Evolutionary conservation across 2,888 invertebrate genomes (phyloP), one percentile per base, ranked within the genome.

Genomic region (Ceramica pisi): DNA sequence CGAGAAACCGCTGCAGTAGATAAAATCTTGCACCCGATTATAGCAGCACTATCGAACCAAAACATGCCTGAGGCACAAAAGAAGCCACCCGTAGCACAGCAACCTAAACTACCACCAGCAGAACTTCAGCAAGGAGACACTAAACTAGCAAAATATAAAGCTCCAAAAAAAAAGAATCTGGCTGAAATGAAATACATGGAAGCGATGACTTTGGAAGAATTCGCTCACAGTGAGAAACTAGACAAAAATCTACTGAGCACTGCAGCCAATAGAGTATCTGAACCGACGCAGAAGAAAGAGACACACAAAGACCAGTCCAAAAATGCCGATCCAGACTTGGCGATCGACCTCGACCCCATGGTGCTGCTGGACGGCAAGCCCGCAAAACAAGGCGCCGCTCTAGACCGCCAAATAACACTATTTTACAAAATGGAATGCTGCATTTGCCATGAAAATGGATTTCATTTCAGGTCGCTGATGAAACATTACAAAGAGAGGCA

Each of bases 391-490:
- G 96, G 96, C 1, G 83, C 91, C 0, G 95, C 92, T 12, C 84
- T 96, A 61, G 96, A 96, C 78, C 93, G 90, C 83, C 96, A 96
- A 83, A 95, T 96, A 83, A 94, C 94, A 2, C 84, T 95, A 7
- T 96, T 96, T 82, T 96, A 96, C 82, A 94, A 94, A 87, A 96
- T 96, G 96, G 95, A 96, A 88, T 96, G 96, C 79, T 94, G 94
- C 73, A 95, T 96, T 81, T 96, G 96, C 78, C 95, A 95, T 85
- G 93, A 93, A 72, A 90, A 88, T 59, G 94, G 93, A 21, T 95
- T 96, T 80, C 90, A 95, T 83, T 96, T 94, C 78, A 92, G 94
- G 71, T 94, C 95, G 8, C 88, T 96, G 23, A 95, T 96, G 95
- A 93, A 92, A 83, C 96, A 96, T 85, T 96, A 96, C 85, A 96